Base-by-base conservation (phyloP, 1,140 invertebrate species). In the Temnothorax nylanderi region DNA sequence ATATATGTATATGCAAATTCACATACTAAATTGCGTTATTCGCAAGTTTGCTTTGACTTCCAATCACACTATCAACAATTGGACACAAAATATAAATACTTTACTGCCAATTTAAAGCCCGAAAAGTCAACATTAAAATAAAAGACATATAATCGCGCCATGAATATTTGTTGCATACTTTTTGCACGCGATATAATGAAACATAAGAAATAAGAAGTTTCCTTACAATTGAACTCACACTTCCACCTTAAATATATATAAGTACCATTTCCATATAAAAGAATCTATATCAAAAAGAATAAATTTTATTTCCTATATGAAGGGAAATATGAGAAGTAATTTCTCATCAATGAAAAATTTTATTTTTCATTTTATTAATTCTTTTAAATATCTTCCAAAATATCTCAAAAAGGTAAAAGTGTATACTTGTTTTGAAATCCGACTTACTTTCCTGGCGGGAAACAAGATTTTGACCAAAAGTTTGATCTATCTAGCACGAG, bases 391-490 rank as follows among this genome's bases (percentile, higher is more conserved):
- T 51, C 8, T 51, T 74, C 3, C 5, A 34, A 67, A 67, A 67
- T 8, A 67, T 67, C 4, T 67, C 0, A 21, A 13, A 54, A n/a
- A 32, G 8, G 4, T 74, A 37, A 54, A n/a, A 41, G 3, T 44
- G 3, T 18, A 3, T 49, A 11, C 47, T 37, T 77, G 16, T 77
- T 65, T 65, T 8, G 41, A 65, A 78, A 78, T 78, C 26, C 18
- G 6, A 44, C 26, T 65, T 78, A 44, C 75, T 47, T 64, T 26
- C 16, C 41, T 32, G 5, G 16, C 18, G 47, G 58, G 69, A 86
- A 90, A 87, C 85, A 88, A 87, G 87, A 89, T 90, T 91, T 91
- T 88, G 84, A 81, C 54, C 54, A 26, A 85, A 89, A 91, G 88
- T 91, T 91, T 64, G 32, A 6, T 69, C 62, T 64, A 69, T 69